Conservation (phyloP, 1,140 invertebrate species). For the Tetramorium alpestre region DNA sequence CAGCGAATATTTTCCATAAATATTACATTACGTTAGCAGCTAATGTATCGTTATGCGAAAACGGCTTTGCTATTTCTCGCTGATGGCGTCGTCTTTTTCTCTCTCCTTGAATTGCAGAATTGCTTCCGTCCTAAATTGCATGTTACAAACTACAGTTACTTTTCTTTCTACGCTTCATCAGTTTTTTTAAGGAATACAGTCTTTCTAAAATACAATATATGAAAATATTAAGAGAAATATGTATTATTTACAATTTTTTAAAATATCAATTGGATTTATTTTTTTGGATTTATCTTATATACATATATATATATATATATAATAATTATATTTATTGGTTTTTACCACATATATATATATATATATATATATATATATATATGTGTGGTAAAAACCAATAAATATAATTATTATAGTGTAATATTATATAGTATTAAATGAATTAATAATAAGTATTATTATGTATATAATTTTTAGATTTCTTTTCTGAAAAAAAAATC, state of each 20-base stretch:
- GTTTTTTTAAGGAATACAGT: neutral
- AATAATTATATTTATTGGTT: too few relatives aligned
- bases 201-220: neutral
- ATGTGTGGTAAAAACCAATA: neutral
- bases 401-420: too few relatives aligned
- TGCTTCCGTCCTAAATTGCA: conserved; percentile 30
- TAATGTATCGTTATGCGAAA: conserved; percentile 39
- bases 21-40: conserved; percentile 26
- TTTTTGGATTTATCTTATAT: too few relatives aligned
- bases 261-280: neutral
- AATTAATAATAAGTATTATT: neutral
- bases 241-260: neutral
- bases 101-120: neutral
- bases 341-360: neutral
- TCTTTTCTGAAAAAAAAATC: neutral
- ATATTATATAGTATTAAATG: too few relatives aligned
- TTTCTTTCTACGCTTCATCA: neutral
- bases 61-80: neutral
- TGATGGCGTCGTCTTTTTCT: conserved; percentile 4
- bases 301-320: neutral
- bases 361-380: neutral
- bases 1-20: conserved; percentile 37
- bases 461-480: neutral
- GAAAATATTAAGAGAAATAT: neutral
- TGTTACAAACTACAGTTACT: conserved; percentile 28